These are phyloP conservation scores for Ophioninae sp. DNA, from an alignment of 2,888 invertebrate species.

Conservation along the genomic window DNA sequence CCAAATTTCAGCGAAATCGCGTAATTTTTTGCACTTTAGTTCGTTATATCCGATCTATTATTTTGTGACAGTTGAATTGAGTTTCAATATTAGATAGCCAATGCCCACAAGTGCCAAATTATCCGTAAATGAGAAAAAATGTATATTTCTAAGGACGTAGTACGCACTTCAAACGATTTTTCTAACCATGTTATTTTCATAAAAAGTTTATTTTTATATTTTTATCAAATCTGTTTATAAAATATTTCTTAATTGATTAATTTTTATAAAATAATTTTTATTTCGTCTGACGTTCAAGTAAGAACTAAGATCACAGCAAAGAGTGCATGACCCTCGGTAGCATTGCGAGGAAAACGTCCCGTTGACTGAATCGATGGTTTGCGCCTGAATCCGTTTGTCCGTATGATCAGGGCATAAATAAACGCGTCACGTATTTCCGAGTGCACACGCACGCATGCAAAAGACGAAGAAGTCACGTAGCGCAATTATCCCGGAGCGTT, in stretches of 20 bases:
- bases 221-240: too few species aligned
- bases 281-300: neutral
- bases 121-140: neutral
- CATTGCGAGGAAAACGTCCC: neutral
- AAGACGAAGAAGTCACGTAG: constrained; percentile 52
- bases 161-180: neutral
- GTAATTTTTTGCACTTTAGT: neutral
- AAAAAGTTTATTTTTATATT: neutral
- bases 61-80: neutral
- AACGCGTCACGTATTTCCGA: constrained; percentile 50
- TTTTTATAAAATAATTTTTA: neutral
- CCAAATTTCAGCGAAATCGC: neutral
- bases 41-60: neutral
- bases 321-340: neutral
- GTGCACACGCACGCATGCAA: constrained; percentile 27
- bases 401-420: constrained; percentile 22
- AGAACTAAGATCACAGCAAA: neutral
- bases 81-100: neutral
- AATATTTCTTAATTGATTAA: too few species aligned
- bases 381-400: constrained; percentile 8
- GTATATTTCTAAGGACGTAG: neutral
- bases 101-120: neutral
- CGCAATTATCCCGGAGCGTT: constrained; percentile 38
- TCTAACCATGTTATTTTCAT: neutral
- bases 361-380: neutral